Evolutionary conservation across 2,797 vertebrate genomes (phyloP), one percentile per base, ranked within the genome.

Genomic region (Margarornis squamiger): DNA sequence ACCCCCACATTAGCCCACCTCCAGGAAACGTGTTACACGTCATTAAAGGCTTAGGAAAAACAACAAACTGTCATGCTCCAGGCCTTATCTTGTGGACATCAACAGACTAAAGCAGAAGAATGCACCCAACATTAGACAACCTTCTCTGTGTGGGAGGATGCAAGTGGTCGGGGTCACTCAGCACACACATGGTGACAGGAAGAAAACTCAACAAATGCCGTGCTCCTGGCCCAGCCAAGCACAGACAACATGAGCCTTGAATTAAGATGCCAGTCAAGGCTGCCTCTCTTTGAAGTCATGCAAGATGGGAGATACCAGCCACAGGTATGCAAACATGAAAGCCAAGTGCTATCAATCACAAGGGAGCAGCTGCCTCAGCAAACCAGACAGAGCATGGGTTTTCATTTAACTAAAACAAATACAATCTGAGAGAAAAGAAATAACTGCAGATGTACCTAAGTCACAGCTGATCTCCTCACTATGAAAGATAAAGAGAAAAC

Each of bases 291-390:
- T 96, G 91, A 96, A 88, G 91, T 96, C 43, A 36, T 57, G 34
- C 72, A 84, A 75, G 73, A 71, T 36, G 66, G 70, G 63, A 96
- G 82, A 63, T 80, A 90, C 71, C 92, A 90, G 79, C 91, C 82
- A 76, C 90, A 95, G 91, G 89, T 95, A 93, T 52, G 85, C 89
- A 90, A 94, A 90, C 79, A 88, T 75, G 74, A 86, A 92, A 92
- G 82, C 18, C 1, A 4, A 88, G 39, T 1, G 2, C 32, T 52
- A 84, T 95, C 83, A 78, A 73, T 96, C 85, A 45, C 32, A 59
- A 62, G 58, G 48, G 62, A 93, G 26, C 38, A 92, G 87, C 82
- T 92, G 58, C 32, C 39, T 88, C 73, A 41, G 73, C 62, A 90
- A 79, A 86, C 20, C 62, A 66, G 90, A 38, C 43, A 67, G 65